These are phyloP conservation scores for Chlorodrepanis virens DNA, from an alignment of 2,113 vertebrate genomes.

Conservation along the genomic window DNA sequence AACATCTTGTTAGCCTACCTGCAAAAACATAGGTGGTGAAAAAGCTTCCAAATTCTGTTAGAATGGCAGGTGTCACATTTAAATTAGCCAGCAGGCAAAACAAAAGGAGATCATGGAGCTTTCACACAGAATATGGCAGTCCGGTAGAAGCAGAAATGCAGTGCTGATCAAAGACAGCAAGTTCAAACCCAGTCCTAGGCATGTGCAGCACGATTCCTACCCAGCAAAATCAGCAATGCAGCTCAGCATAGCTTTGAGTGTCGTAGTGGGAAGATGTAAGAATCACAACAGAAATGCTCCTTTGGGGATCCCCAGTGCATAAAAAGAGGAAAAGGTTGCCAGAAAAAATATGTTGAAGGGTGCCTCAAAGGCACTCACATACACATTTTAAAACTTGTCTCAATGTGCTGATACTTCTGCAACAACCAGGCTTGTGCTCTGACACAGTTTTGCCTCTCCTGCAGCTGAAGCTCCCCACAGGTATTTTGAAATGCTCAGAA, in stretches of 20 bases:
- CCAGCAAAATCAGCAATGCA: fast-evolving
- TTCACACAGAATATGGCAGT: background rate
- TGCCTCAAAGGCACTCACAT: background rate
- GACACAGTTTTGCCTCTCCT: background rate
- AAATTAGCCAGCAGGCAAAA: background rate
- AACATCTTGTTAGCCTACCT: background rate
- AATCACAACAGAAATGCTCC: background rate
- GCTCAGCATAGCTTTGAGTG: background rate
- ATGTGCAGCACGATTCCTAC: background rate
- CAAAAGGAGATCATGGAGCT: background rate
- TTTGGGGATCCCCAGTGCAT: background rate
- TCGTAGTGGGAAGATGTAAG: background rate
- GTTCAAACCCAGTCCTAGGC: background rate
- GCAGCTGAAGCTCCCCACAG: background rate
- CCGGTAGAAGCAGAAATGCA: background rate
- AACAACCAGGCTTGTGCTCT: background rate
- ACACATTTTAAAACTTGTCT: background rate
- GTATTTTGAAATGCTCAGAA: background rate
- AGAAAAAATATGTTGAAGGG: background rate
- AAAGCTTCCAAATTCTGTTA: background rate
- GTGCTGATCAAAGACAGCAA: background rate
- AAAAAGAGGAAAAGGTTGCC: background rate
- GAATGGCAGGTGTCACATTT: background rate
- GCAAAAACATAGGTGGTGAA: background rate
- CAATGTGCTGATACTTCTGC: background rate